These are phyloP conservation scores for Strigops habroptila DNA, from an alignment of 2,113 vertebrate genomes.

Conservation along the genomic window DNA sequence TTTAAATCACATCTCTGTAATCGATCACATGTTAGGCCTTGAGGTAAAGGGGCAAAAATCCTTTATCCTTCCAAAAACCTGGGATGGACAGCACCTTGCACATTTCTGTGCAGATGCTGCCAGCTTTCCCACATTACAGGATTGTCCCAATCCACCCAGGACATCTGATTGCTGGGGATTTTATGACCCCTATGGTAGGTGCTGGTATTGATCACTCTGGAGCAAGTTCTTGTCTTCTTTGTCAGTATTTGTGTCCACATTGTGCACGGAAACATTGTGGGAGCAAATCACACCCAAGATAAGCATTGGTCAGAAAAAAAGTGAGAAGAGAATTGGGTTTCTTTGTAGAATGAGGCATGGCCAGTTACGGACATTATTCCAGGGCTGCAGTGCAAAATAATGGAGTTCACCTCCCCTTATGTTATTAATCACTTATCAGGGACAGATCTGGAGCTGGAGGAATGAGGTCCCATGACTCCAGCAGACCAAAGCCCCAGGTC, in stretches of 20 bases:
- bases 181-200: neutral
- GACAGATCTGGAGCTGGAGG: neutral
- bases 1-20: neutral
- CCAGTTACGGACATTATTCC: neutral
- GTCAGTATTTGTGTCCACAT: neutral
- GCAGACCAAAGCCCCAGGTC: rapidly evolving
- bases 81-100: neutral
- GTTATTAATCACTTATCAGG: neutral
- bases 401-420: neutral
- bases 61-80: neutral
- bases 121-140: neutral
- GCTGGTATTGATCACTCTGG: neutral
- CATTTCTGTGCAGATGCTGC: neutral
- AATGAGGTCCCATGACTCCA: neutral
- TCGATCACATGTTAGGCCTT: neutral
- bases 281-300: neutral
- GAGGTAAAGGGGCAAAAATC: neutral
- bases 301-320: neutral
- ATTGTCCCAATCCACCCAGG: neutral
- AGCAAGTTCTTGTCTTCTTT: neutral
- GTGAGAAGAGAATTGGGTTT: neutral
- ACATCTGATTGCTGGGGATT: neutral
- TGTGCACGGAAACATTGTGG: neutral
- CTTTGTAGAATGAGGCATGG: neutral
- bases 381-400: neutral